Evolutionary conservation across 2,888 invertebrate genomes (phyloP).

Genomic region (Laspeyria flexula): DNA sequence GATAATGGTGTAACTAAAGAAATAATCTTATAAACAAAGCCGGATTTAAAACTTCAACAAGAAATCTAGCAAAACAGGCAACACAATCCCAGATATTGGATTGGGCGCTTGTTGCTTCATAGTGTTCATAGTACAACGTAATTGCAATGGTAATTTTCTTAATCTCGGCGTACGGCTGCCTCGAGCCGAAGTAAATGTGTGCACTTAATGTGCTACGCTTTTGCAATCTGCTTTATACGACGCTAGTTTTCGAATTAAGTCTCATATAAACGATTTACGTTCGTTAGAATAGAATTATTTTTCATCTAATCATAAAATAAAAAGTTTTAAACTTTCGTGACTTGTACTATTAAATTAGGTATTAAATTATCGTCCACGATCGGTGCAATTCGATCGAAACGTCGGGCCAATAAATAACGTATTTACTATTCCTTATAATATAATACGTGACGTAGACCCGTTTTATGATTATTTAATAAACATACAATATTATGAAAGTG

Average conservation of each 20-base stretch:
- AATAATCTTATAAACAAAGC: no score
- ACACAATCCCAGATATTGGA: constrained; percentile 18
- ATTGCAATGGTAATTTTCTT: constrained; percentile 16
- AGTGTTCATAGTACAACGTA: constrained; percentile 6
- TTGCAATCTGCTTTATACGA: not conserved
- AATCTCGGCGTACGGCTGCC: constrained; percentile 3
- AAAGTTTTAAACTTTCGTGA: no score
- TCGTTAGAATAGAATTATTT: not conserved
- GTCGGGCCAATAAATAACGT: no score
- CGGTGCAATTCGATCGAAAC: no score
- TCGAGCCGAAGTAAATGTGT: not conserved
- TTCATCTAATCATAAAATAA: not conserved
- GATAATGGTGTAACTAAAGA: no score
- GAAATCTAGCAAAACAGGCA: not conserved
- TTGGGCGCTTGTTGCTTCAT: constrained; percentile 31
- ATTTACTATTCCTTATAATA: no score
- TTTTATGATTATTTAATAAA: no score
- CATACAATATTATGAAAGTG: no score
- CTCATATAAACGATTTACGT: not conserved
- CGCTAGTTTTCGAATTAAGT: not conserved
- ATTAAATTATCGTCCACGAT: no score
- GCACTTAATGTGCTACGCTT: not conserved
- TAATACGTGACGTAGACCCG: no score
- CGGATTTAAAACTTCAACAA: no score
- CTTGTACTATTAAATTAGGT: no score